Base-by-base conservation (phyloP, 2,888 invertebrate genomes). In the Microplitis deprimator region DNA sequence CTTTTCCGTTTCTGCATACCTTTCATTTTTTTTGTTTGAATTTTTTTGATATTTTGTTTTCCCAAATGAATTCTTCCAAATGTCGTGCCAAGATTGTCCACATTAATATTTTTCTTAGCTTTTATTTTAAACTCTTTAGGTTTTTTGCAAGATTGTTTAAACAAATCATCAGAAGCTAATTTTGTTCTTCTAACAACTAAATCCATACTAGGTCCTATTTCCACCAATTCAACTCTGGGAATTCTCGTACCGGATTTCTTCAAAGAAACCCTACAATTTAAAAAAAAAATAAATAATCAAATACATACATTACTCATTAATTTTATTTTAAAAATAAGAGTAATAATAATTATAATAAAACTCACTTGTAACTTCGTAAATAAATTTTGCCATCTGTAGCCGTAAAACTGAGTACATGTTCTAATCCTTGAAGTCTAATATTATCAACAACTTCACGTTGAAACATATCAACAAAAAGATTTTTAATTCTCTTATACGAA, bases 21-120 rank as follows among this genome's bases (percentile, higher is more conserved):
- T 90, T 97, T 97, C 93, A 97, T 95, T 90, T 97, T 97, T 79
- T 97, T 93, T 3, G 97, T 97, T 89, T 98, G 98, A 80, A 98
- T 91, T 82, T 93, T 94, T 73, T 93, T 92, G 50, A 98, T 92
- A 84, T 97, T 94, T 87, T 99, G 99, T 84, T 94, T 94, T 82
- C 96, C 96, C 91, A 99, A 93, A 90, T 99, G 99, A 77, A 99
- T 94, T 73, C 97, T 94, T 64, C 98, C 99, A 86, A 96, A 92
- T 84, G 94, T 96, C 7, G 95, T 95, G 75, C 98, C 99, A 86
- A 99, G 94, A 3, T 92, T 93, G 91, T 99, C 97, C 73, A 93
- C 93, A 0, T 94, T 93, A 77, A 98, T 93, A 88, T 99, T 99
- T 93, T 99, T 99, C 91, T 95, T 96, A 86, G 95, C 95, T 82